Conservation (phyloP, 2,797 vertebrate genomes). For the Gymnodraco acuticeps region DNA sequence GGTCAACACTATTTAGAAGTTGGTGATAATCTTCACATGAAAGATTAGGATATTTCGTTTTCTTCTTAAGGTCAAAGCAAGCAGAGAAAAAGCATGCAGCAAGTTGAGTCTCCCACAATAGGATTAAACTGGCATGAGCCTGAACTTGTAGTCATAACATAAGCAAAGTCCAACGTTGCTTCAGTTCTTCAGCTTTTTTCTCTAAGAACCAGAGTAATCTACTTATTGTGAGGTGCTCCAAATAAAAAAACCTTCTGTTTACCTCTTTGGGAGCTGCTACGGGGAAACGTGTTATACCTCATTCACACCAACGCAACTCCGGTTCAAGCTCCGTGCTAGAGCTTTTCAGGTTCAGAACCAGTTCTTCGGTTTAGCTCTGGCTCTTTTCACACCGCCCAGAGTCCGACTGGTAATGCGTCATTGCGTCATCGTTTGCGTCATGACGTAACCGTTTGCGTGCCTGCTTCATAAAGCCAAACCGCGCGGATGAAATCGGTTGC, state of each 20-base stretch:
- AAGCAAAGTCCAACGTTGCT: slow-evolving; percentile 9
- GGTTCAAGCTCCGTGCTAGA: too few relatives aligned
- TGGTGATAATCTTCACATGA: slow-evolving; percentile 24
- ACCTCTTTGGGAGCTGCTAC: background rate
- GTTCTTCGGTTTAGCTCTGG: too few relatives aligned
- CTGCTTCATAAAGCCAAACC: too few relatives aligned
- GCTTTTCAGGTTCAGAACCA: too few relatives aligned
- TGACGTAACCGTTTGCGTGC: too few relatives aligned
- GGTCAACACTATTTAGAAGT: slow-evolving; percentile 1
- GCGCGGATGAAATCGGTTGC: too few relatives aligned
- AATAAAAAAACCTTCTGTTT: background rate
- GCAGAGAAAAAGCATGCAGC: slow-evolving; percentile 7
- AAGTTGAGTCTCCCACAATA: slow-evolving; percentile 3
- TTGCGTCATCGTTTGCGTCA: too few relatives aligned
- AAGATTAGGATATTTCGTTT: slow-evolving; percentile 10
- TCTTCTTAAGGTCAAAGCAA: slow-evolving; percentile 13
- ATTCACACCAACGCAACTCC: too few relatives aligned
- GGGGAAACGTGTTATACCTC: background rate
- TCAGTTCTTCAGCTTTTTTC: background rate
- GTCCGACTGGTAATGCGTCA: too few relatives aligned
- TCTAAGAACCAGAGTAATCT: background rate
- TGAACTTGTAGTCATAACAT: slow-evolving; percentile 33
- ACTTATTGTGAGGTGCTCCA: slow-evolving; percentile 13
- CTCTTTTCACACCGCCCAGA: too few relatives aligned
- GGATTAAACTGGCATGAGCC: slow-evolving; percentile 30